phyloP scores from a whole-genome alignment of 2,888 invertebrate genomes.

The Sylvicola fuscatus region DNA sequence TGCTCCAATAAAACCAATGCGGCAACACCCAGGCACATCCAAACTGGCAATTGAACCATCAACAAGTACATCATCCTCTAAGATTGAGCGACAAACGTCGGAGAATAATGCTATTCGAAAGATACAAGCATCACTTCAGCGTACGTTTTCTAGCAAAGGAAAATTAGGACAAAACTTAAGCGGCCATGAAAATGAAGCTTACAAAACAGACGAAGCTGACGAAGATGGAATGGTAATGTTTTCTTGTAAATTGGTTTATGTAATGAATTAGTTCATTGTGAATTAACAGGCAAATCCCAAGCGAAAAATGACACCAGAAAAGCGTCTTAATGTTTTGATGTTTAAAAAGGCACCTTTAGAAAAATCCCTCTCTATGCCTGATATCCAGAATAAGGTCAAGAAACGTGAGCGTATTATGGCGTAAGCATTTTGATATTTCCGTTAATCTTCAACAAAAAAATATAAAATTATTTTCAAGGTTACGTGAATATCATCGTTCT shows the following conservation, averaged over 20 bases:
- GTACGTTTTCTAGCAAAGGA: constrained; percentile 30
- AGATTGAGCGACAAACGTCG: constrained; percentile 8
- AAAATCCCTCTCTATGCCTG: constrained; percentile 68
- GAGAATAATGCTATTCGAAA: constrained; percentile 16
- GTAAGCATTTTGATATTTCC: constrained; percentile 31
- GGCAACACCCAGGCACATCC: constrained; percentile 7
- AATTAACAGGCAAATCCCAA: constrained; percentile 9
- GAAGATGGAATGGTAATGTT: constrained; percentile 8
- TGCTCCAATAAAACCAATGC: constrained; percentile 11
- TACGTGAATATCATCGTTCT: constrained; percentile 50
- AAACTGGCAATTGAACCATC: constrained; percentile 5
- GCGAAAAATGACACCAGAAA: constrained; percentile 26
- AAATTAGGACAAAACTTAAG: constrained; percentile 12
- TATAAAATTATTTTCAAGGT: constrained; percentile 22
- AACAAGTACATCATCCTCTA: constrained; percentile 3
- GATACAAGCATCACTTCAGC: constrained; percentile 26
- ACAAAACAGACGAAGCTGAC: constrained; percentile 16
- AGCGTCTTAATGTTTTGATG: constrained; percentile 30
- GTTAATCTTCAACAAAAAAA: background rate
- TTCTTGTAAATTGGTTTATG: too few relatives aligned
- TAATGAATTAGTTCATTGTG: constrained; percentile 10
- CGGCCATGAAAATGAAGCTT: constrained; percentile 18
- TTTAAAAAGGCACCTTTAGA: constrained; percentile 41
- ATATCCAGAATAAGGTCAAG: constrained; percentile 54
- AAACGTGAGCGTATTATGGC: constrained; percentile 45